These are phyloP conservation scores for Cavia porcellus DNA, from an alignment of 2,113 vertebrate genomes.

Conservation along the genomic window DNA sequence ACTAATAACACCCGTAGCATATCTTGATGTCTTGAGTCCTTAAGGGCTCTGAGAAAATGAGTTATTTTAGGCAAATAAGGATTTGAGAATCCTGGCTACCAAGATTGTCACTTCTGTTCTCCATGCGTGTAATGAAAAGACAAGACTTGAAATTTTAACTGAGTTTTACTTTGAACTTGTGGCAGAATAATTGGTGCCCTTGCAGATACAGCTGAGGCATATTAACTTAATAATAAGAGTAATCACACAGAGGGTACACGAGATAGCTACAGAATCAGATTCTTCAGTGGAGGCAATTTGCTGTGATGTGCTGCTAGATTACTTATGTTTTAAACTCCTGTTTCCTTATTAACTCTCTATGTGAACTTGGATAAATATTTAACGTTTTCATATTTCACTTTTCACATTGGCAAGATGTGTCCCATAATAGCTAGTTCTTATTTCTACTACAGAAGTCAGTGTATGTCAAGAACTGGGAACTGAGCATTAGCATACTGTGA, in stretches of 20 bases:
- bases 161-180: neutral
- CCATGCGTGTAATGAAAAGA: neutral
- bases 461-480: neutral
- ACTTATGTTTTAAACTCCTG: neutral
- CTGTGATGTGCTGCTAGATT: neutral
- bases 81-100: neutral
- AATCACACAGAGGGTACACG: neutral
- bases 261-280: neutral
- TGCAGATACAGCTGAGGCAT: neutral
- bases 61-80: neutral
- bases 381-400: neutral
- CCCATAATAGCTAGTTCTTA: too few species aligned
- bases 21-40: neutral
- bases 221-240: neutral
- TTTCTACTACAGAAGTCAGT: too few species aligned
- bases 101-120: neutral
- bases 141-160: neutral
- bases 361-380: neutral
- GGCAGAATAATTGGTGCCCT: neutral
- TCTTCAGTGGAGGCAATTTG: neutral
- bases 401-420: neutral
- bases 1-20: neutral
- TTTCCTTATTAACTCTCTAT: neutral
- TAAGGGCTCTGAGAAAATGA: neutral
- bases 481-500: neutral